phyloP scores from a whole-genome alignment of 2,113 vertebrate species.

The Cochlearius cochlearius region DNA sequence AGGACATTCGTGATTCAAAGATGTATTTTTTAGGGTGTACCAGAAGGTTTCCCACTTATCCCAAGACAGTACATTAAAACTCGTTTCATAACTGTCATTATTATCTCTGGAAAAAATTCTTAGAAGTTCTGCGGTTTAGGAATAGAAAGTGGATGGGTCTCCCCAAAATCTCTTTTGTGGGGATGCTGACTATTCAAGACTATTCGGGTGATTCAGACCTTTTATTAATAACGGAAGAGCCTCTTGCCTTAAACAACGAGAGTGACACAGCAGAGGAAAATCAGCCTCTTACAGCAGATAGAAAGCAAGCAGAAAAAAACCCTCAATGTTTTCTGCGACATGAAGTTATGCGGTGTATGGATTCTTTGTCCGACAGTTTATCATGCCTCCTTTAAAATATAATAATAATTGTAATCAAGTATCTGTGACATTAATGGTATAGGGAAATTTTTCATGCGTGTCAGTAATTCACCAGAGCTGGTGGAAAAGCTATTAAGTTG shows the following conservation, averaged over 20 bases:
- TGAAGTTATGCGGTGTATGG: neutral
- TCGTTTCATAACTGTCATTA: neutral
- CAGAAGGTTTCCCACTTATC: neutral
- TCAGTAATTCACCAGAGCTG: neutral
- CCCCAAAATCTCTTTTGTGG: neutral
- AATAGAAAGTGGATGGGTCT: neutral
- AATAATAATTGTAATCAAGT: neutral
- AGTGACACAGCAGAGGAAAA: neutral
- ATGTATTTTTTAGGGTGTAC: neutral
- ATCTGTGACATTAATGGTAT: neutral
- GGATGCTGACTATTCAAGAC: neutral
- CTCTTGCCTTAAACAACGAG: neutral
- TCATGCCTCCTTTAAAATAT: neutral
- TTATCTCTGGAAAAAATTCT: neutral
- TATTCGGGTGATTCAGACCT: neutral
- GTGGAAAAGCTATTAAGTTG: neutral
- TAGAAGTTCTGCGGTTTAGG: neutral
- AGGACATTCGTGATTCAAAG: neutral
- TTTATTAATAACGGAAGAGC: neutral
- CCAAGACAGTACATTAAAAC: neutral
- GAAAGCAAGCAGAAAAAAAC: neutral
- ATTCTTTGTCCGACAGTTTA: neutral
- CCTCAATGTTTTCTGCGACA: rapidly evolving
- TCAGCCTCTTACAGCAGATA: neutral
- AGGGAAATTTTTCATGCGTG: neutral